Conservation (phyloP, 2,113 vertebrate species). For the Takifugu bimaculatus region DNA sequence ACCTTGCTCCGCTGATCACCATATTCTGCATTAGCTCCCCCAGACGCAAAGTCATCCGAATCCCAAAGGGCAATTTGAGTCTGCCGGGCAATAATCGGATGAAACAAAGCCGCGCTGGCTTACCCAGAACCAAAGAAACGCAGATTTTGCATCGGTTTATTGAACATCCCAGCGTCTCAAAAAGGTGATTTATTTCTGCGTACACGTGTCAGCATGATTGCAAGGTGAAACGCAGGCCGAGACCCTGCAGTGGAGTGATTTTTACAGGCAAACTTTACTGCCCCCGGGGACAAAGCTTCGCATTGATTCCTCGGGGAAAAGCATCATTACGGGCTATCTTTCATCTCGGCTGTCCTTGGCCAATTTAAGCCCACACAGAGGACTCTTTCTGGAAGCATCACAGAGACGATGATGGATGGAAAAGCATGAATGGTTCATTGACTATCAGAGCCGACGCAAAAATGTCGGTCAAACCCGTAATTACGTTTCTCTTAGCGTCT, state of each 20-base stretch:
- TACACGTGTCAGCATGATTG: slow-evolving; percentile 17
- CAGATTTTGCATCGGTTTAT: not conserved
- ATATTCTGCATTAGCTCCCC: slow-evolving; percentile 49
- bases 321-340: slow-evolving; percentile 63
- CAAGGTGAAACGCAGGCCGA: slow-evolving; percentile 33
- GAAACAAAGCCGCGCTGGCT: slow-evolving; percentile 17
- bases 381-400: slow-evolving; percentile 44
- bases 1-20: slow-evolving; percentile 47
- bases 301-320: slow-evolving; percentile 62
- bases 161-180: not conserved
- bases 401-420: slow-evolving; percentile 41
- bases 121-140: not conserved
- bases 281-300: slow-evolving; percentile 42
- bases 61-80: slow-evolving; percentile 55
- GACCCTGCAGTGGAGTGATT: slow-evolving; percentile 39
- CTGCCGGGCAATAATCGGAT: slow-evolving; percentile 29
- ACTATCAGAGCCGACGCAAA: slow-evolving; percentile 15
- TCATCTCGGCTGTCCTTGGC: slow-evolving; percentile 69
- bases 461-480: slow-evolving; percentile 9
- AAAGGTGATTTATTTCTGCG: slow-evolving; percentile 5
- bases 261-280: slow-evolving; percentile 55
- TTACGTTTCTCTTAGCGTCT: not conserved
- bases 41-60: slow-evolving; percentile 55
- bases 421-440: slow-evolving; percentile 37
- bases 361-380: slow-evolving; percentile 46